A percentile compares a stretch with the other conserved stretches of the same genome.
These are phyloP conservation scores for Orgyia antiqua DNA, from an alignment of 2,888 invertebrate species.

Conservation along the genomic window DNA sequence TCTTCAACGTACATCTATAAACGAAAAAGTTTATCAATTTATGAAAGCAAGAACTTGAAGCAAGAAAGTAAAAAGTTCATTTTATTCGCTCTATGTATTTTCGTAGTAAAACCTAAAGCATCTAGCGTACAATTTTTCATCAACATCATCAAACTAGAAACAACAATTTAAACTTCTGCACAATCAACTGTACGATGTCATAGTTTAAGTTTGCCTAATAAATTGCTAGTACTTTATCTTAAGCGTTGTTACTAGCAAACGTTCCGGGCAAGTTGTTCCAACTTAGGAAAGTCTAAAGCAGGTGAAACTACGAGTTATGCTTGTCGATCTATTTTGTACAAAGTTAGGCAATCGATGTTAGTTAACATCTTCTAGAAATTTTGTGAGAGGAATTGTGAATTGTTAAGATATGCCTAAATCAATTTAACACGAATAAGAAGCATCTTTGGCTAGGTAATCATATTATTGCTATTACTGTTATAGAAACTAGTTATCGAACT, in stretches of 20 bases:
- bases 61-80: constrained; percentile 2
- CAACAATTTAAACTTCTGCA: constrained; percentile 27
- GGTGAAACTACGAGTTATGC: constrained; percentile 25
- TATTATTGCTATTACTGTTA: too few relatives aligned
- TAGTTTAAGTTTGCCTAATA: constrained; percentile 52
- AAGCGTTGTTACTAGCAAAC: constrained; percentile 29
- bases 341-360: constrained; percentile 16
- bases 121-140: constrained; percentile 11
- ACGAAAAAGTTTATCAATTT: too few relatives aligned
- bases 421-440: too few relatives aligned
- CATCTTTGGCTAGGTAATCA: too few relatives aligned
- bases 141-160: constrained; percentile 14
- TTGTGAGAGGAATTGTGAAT: constrained; percentile 5
- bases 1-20: too few relatives aligned
- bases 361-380: constrained; percentile 9
- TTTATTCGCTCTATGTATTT: constrained; percentile 4
- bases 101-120: constrained; percentile 8
- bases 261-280: constrained; percentile 26
- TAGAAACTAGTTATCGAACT: too few relatives aligned
- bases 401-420: too few relatives aligned
- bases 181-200: constrained; percentile 19
- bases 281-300: constrained; percentile 27
- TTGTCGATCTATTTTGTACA: constrained; percentile 24
- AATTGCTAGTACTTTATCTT: constrained; percentile 51
- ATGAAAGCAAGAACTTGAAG: too few relatives aligned